These are phyloP conservation scores for Sebastes wilsoni DNA, from an alignment of 2,797 vertebrate species.

Conservation along the genomic window DNA sequence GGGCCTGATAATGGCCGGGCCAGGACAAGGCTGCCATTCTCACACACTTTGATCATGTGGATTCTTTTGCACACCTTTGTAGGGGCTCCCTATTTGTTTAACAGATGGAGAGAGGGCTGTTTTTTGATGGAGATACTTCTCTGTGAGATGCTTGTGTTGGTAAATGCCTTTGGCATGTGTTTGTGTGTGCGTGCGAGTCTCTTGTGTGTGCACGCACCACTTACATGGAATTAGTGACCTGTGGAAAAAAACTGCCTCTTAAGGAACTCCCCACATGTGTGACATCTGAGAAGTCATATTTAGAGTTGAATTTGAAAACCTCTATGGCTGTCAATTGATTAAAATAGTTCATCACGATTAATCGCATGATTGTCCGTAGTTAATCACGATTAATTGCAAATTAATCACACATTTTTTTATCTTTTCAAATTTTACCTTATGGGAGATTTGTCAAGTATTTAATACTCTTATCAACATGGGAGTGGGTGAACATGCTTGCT, in stretches of 20 bases:
- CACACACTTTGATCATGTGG: constrained; percentile 81
- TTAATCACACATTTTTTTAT: too few species aligned
- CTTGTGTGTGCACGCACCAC: constrained; percentile 1
- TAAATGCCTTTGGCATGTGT: constrained; percentile 66
- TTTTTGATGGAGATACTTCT: constrained; percentile 76
- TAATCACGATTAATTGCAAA: too few species aligned
- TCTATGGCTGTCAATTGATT: too few species aligned
- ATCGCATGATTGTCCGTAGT: too few species aligned
- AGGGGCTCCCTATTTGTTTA: constrained; percentile 82
- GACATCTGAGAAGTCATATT: constrained; percentile 25
- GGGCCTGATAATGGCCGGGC: constrained; percentile 82
- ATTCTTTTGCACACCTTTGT: constrained; percentile 84
- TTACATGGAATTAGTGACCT: constrained; percentile 62
- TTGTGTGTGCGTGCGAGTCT: constrained; percentile 31
- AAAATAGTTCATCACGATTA: too few species aligned
- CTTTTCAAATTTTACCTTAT: too few species aligned
- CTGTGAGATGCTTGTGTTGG: constrained; percentile 58
- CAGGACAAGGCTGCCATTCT: constrained; percentile 81
- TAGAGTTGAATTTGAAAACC: constrained; percentile 22
- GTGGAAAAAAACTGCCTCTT: constrained; percentile 30
- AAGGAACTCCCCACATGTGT: constrained; percentile 17
- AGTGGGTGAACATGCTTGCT: too few species aligned
- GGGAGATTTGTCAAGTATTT: too few species aligned
- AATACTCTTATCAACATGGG: too few species aligned
- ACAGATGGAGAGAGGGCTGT: constrained; percentile 73